Conservation (phyloP, 1,140 invertebrate species). For the Tetraneura akinire region DNA sequence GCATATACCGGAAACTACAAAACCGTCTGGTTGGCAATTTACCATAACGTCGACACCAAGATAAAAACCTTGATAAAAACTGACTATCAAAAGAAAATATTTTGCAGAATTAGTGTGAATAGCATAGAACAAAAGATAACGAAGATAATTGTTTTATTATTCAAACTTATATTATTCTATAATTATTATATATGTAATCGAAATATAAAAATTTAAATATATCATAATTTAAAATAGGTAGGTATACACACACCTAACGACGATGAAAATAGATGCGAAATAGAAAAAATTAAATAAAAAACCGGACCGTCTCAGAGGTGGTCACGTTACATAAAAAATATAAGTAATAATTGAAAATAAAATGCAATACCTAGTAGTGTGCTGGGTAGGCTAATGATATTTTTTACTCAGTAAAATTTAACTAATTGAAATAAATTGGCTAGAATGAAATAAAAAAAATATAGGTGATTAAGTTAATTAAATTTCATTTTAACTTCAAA, state of each 20-base stretch:
- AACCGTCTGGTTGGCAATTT: not conserved
- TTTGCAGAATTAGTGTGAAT: not conserved
- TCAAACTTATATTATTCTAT: not conserved
- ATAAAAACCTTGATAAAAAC: conserved; percentile 5
- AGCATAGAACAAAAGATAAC: not conserved
- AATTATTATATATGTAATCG: too few relatives aligned
- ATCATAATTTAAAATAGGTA: too few relatives aligned
- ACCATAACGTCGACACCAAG: not conserved
- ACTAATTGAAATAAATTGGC: too few relatives aligned
- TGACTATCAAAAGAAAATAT: conserved; percentile 1
- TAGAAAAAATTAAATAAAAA: not conserved
- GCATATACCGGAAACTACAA: conserved; percentile 22
- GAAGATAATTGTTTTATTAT: not conserved
- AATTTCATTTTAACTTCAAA: too few relatives aligned
- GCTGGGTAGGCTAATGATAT: too few relatives aligned
- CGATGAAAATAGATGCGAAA: not conserved
- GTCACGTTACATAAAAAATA: not conserved
- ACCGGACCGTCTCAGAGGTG: not conserved
- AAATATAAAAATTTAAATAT: too few relatives aligned
- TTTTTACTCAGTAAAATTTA: too few relatives aligned
- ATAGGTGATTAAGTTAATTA: too few relatives aligned
- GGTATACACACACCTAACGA: too few relatives aligned
- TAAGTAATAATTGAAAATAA: too few relatives aligned
- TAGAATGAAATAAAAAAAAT: too few relatives aligned
- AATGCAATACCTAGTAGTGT: too few relatives aligned